phyloP scores from a whole-genome alignment of 2,888 invertebrate genomes.

The Strigamia transsilvanica region DNA sequence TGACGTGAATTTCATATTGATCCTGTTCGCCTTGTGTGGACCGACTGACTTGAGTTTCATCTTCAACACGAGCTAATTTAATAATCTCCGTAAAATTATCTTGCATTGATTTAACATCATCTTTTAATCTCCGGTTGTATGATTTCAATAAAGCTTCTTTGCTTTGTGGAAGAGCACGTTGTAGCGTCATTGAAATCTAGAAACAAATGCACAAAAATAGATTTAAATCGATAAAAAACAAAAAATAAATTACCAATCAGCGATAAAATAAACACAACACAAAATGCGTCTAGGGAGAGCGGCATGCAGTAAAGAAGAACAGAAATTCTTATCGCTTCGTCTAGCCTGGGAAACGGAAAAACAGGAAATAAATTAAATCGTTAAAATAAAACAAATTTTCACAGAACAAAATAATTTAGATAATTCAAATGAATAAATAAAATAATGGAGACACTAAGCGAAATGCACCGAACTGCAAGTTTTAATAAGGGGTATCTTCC shows the following conservation, averaged over 20 bases:
- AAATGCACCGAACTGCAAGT: too few species aligned
- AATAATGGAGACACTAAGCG: too few species aligned
- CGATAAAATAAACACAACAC: background rate
- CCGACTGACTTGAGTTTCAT: constrained; percentile 86
- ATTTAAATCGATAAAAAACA: background rate
- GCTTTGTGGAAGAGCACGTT: constrained; percentile 82
- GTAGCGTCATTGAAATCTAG: constrained; percentile 7
- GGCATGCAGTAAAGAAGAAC: too few species aligned
- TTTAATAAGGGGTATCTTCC: too few species aligned
- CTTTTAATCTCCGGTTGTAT: constrained; percentile 91
- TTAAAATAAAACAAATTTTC: too few species aligned
- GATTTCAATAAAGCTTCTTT: constrained; percentile 95
- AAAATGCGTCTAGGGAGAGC: too few species aligned
- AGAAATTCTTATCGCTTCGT: too few species aligned
- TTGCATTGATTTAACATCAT: constrained; percentile 95
- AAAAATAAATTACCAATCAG: background rate
- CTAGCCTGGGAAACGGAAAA: too few species aligned
- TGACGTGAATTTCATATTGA: constrained; percentile 95
- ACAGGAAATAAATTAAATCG: too few species aligned
- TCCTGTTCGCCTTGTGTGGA: constrained; percentile 95
- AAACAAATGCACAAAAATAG: background rate
- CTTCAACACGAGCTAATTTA: constrained; percentile 87
- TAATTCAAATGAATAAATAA: too few species aligned
- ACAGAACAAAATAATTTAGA: too few species aligned
- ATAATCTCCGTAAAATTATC: constrained; percentile 97